Evolutionary conservation across 2,888 invertebrate species (phyloP).

Genomic region (Helleia helle): DNA sequence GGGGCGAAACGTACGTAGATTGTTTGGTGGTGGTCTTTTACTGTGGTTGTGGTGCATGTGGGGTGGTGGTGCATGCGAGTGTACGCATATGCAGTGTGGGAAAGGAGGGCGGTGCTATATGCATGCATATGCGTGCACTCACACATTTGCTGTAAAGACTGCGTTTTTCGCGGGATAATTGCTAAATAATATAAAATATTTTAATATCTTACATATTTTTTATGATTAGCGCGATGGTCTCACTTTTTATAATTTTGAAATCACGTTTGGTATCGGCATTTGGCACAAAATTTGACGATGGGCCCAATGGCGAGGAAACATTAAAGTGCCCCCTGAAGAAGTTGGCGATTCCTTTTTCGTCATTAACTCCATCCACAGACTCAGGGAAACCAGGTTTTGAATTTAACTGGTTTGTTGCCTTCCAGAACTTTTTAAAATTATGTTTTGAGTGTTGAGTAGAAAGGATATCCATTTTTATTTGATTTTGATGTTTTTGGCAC

Average conservation of each 20-base stretch:
- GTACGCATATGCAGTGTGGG: no score
- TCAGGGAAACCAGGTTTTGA: slow-evolving; percentile 10
- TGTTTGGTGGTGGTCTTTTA: no score
- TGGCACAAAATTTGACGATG: background rate
- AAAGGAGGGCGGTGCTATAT: no score
- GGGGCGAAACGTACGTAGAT: no score
- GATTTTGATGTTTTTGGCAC: slow-evolving; percentile 17
- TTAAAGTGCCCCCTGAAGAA: background rate
- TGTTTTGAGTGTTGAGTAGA: slow-evolving; percentile 11
- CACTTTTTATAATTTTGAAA: background rate
- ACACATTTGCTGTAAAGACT: no score
- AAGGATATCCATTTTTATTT: slow-evolving; percentile 19
- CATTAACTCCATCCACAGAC: slow-evolving; percentile 7
- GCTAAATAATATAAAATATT: no score
- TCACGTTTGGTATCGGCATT: background rate
- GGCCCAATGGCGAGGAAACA: background rate
- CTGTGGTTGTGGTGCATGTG: no score
- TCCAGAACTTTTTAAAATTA: slow-evolving; percentile 17
- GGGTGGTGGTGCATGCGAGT: no score
- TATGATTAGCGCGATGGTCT: background rate
- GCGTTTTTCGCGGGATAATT: no score
- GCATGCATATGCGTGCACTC: no score
- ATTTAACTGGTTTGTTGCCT: slow-evolving; percentile 16
- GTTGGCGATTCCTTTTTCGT: slow-evolving; percentile 2
- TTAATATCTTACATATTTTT: no score